phyloP scores from a whole-genome alignment of 1,140 invertebrate species.

The Atta cephalotes region DNA sequence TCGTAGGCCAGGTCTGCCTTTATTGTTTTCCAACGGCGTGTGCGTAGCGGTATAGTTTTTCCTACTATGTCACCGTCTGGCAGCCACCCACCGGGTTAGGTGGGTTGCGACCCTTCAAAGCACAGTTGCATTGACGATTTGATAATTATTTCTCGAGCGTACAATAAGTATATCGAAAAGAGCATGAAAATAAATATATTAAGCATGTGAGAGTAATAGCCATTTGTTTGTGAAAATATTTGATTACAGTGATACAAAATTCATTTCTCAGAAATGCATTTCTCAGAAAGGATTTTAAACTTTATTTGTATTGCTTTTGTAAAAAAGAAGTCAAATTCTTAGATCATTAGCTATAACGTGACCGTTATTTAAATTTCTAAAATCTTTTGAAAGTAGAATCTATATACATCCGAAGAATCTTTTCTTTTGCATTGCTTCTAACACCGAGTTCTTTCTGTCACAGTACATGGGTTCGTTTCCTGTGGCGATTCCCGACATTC shows the following conservation, averaged over 20 bases:
- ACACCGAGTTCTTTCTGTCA: conserved; percentile 79
- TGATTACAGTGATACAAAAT: background rate
- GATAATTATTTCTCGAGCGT: conserved; percentile 50
- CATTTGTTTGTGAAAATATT: background rate
- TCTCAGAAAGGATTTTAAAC: background rate
- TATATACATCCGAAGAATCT: background rate
- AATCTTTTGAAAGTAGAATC: background rate
- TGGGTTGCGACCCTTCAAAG: conserved; percentile 16
- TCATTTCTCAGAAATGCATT: background rate
- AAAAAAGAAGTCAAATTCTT: background rate
- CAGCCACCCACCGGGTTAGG: background rate
- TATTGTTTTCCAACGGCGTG: conserved; percentile 61
- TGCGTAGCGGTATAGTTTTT: conserved; percentile 53
- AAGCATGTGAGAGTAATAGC: conserved; percentile 1
- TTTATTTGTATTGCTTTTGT: background rate
- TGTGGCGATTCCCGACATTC: conserved; percentile 89
- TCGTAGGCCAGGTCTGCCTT: conserved; percentile 69
- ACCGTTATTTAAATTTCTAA: background rate
- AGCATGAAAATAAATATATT: background rate
- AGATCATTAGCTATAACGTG: background rate
- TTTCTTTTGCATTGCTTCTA: conserved; percentile 25
- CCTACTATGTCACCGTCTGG: conserved; percentile 25
- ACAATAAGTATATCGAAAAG: background rate
- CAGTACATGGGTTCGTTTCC: conserved; percentile 93
- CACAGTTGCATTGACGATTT: conserved; percentile 16